Conservation (phyloP, 2,888 invertebrate genomes). For the Eupithecia inturbata region DNA sequence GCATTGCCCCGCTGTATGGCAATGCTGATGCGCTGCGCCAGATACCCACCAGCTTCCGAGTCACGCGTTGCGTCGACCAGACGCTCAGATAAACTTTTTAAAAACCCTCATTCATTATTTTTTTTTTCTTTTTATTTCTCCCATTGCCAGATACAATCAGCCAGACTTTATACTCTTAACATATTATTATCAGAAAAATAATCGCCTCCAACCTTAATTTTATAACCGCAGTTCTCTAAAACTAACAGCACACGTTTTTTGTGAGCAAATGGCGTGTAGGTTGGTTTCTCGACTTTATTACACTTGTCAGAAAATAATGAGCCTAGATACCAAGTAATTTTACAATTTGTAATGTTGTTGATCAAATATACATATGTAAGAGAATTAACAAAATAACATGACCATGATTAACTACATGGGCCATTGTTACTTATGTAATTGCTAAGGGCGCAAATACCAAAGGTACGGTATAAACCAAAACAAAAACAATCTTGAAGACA, state of each 20-base stretch:
- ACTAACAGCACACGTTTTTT: neutral
- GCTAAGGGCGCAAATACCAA: neutral
- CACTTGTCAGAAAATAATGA: slow-evolving; percentile 20
- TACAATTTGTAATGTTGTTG: neutral
- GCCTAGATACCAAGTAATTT: slow-evolving; percentile 14
- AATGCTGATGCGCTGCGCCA: too few relatives aligned
- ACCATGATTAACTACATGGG: too few relatives aligned
- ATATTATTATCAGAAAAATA: neutral
- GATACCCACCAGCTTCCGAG: too few relatives aligned
- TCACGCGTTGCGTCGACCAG: too few relatives aligned
- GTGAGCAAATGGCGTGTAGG: slow-evolving; percentile 11
- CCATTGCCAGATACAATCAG: too few relatives aligned
- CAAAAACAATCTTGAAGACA: neutral
- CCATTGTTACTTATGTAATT: neutral
- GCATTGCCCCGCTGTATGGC: too few relatives aligned
- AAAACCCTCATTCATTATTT: too few relatives aligned
- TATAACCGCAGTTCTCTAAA: neutral
- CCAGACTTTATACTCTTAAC: neutral
- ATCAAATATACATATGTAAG: neutral
- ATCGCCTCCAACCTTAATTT: neutral
- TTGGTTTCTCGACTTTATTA: slow-evolving; percentile 14
- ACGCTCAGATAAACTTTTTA: too few relatives aligned
- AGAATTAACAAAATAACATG: neutral
- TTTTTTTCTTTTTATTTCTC: too few relatives aligned
- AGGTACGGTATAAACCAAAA: neutral